phyloP scores from a whole-genome alignment of 2,888 invertebrate species.

The Diloba caeruleocephala region DNA sequence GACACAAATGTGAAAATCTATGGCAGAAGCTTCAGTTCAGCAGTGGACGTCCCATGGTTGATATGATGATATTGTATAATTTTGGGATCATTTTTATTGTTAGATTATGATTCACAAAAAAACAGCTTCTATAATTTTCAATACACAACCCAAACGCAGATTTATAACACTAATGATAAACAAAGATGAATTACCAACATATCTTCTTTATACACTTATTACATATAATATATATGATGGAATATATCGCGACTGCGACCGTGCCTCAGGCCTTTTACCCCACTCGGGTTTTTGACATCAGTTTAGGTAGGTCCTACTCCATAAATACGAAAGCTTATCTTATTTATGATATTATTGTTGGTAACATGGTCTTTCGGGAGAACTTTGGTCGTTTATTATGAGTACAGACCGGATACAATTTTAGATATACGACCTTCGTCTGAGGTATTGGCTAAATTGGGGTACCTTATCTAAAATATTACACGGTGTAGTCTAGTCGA shows the following conservation, averaged over 20 bases:
- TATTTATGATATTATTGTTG: conserved; percentile 76
- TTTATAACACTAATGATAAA: conserved; percentile 21
- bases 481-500: too few species aligned
- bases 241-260: conserved; percentile 66
- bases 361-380: conserved; percentile 67
- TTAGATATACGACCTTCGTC: conserved; percentile 32
- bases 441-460: conserved; percentile 11
- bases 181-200: conserved; percentile 19
- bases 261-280: conserved; percentile 69
- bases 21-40: too few species aligned
- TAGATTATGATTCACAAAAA: too few species aligned
- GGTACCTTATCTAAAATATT: background rate
- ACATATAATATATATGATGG: conserved; percentile 18
- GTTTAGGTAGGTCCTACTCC: conserved; percentile 59
- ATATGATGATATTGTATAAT: too few species aligned
- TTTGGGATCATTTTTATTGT: too few species aligned
- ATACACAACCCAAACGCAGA: background rate
- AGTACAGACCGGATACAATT: conserved; percentile 31
- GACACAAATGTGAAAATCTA: too few species aligned
- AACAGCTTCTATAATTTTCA: background rate
- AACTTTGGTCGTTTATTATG: conserved; percentile 64
- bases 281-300: conserved; percentile 72
- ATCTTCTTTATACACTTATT: conserved; percentile 12
- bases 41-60: too few species aligned
- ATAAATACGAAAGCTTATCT: conserved; percentile 78